Base-by-base conservation (phyloP, 37 sponge, comb jelly and placozoan species). In the Halisarca cf. caerulea region DNA sequence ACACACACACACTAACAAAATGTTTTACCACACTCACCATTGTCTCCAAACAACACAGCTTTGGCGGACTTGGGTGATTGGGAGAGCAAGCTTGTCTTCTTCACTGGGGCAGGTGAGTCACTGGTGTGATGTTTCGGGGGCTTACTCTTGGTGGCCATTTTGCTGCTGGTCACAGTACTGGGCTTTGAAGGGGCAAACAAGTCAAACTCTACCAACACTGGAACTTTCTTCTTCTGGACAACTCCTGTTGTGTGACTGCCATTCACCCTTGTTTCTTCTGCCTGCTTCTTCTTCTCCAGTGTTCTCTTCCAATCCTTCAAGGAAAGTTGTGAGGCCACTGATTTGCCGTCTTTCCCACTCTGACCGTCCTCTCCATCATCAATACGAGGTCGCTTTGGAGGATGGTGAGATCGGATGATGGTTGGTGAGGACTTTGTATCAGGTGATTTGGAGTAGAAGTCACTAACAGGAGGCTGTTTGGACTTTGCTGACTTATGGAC, bases 281-380 rank as follows among this genome's bases (percentile, higher is more conserved):
- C 30, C 35, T 6, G 27, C 15, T 74, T 32, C 77, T 74, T 74
- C 24, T 74, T 37, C 33, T 6, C 7, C 37, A 69, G 36, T 30
- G 18, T n/a, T 34, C 33, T 69, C 77, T 74, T 74, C 77, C 77
- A 74, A n/a, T 37, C 77, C 18, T 43, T 40, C 2, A 42, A 74
- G 32, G 77, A 43, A 4, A 41, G 44, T 21, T 40, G 32, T 68
- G 69, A 68, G 2, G 35, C 1, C 11, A 68, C 17, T 59, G 60
- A 6, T 1, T 34, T 68, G 69, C 33, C 9, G 11, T 6, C 11
- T 6, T 34, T 68, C 2, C 11, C 30, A 17, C 30, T 17, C 30
- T 68, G 34, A 8, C 30, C 32, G 7, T 68, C 69, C 27, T 68
- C 69, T 2, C 33, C 33, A 4, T 68, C 69, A 68, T 68, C 69